Conservation (phyloP, 2,113 vertebrate species). For the Athene cunicularia region DNA sequence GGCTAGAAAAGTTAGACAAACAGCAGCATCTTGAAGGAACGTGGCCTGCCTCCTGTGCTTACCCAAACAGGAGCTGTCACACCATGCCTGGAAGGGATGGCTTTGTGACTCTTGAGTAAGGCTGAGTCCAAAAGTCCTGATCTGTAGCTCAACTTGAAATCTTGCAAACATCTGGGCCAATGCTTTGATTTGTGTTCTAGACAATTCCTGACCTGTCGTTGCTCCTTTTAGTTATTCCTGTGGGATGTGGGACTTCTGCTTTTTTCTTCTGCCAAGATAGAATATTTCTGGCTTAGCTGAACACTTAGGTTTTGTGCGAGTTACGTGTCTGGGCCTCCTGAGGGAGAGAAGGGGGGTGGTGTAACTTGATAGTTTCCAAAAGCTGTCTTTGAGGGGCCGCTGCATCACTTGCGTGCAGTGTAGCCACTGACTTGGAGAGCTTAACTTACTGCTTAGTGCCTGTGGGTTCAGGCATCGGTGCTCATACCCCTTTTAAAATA, state of each 20-base stretch:
- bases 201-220: not conserved
- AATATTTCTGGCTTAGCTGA: not conserved
- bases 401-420: not conserved
- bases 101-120: not conserved
- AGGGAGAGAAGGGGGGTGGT: not conserved
- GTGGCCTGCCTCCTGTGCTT: not conserved
- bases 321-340: not conserved
- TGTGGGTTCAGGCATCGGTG: not conserved
- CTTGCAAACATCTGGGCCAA: fast-evolving
- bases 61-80: fast-evolving
- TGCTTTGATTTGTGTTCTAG: not conserved
- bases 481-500: not conserved
- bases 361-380: not conserved
- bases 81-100: fast-evolving
- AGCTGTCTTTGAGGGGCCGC: not conserved
- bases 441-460: not conserved
- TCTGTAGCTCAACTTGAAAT: not conserved
- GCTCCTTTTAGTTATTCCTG: not conserved
- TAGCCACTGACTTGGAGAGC: not conserved
- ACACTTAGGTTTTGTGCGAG: not conserved
- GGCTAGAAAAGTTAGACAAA: not conserved
- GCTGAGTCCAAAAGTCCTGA: not conserved
- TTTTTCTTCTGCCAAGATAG: not conserved
- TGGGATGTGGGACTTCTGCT: not conserved
- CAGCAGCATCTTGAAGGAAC: not conserved